These are phyloP conservation scores for Sminthopsis crassicaudata DNA, from an alignment of 2,113 vertebrate genomes.

Conservation along the genomic window DNA sequence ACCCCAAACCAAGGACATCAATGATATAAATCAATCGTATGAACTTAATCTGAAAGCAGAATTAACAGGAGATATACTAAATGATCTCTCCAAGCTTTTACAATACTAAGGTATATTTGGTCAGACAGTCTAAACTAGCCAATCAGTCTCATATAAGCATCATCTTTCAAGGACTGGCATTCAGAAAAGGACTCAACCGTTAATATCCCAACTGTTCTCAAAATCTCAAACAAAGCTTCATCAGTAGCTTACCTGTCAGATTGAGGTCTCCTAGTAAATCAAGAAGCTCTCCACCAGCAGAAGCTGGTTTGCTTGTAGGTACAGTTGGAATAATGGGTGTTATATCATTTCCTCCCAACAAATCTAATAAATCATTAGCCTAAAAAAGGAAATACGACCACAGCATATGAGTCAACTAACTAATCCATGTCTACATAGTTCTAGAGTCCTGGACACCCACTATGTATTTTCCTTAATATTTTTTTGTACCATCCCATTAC, in stretches of 20 bases:
- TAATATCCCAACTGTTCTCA: constrained; percentile 18
- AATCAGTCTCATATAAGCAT: constrained; percentile 1
- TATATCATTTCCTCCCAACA: constrained; percentile 94
- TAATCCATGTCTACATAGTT: constrained; percentile 12
- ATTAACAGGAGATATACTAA: not conserved
- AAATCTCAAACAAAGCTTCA: constrained; percentile 29
- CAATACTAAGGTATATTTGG: constrained; percentile 54
- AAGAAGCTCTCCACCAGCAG: constrained; percentile 96
- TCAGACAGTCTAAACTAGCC: constrained; percentile 12
- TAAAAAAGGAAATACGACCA: constrained; percentile 78
- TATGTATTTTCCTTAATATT: not conserved
- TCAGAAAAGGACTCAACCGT: not conserved
- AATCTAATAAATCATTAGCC: constrained; percentile 97
- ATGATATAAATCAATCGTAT: not conserved
- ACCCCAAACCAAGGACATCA: not conserved
- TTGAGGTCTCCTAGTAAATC: constrained; percentile 96
- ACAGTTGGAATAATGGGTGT: constrained; percentile 93
- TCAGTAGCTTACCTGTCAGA: constrained; percentile 87
- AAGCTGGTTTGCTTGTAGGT: constrained; percentile 91
- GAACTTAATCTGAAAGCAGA: constrained; percentile 48
- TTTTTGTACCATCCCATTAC: not conserved
- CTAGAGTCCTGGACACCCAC: not conserved
- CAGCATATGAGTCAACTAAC: constrained; percentile 54
- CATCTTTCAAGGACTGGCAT: constrained; percentile 1
- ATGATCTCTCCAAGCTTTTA: constrained; percentile 34